A percentile compares a stretch with the other conserved stretches of the same genome.
Conservation (phyloP, 1,140 invertebrate genomes). For the Macrotrachela quadricornifera region DNA sequence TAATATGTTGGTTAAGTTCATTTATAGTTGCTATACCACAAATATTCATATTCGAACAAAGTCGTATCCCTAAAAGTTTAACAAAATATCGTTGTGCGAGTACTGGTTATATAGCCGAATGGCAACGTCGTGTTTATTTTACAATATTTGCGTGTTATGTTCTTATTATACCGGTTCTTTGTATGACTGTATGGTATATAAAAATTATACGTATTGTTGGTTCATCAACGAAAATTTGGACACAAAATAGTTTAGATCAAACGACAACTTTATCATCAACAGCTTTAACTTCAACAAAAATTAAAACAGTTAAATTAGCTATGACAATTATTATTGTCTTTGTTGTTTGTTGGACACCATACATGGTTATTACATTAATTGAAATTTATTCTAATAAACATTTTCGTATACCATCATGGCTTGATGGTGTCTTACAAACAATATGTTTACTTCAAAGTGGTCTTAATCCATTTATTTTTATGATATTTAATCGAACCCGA, state of each 20-base stretch:
- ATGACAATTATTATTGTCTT: slow-evolving; percentile 31
- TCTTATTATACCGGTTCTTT: neutral
- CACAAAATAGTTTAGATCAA: too few species aligned
- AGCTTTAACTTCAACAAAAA: slow-evolving; percentile 12
- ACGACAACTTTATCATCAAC: too few species aligned
- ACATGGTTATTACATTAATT: slow-evolving; percentile 24
- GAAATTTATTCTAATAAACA: slow-evolving; percentile 11
- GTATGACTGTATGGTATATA: too few species aligned
- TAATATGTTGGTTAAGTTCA: slow-evolving; percentile 22
- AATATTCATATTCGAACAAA: slow-evolving; percentile 30
- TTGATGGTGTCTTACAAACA: too few species aligned
- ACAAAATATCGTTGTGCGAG: slow-evolving; percentile 20
- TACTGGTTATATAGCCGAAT: slow-evolving; percentile 27
- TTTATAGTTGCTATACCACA: slow-evolving; percentile 31
- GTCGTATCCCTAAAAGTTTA: slow-evolving; percentile 14
- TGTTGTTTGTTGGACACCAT: slow-evolving; percentile 30
- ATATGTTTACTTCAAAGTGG: too few species aligned
- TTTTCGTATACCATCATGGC: too few species aligned
- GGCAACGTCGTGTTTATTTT: slow-evolving; percentile 31
- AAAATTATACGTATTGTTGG: too few species aligned
- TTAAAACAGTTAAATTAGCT: slow-evolving; percentile 27
- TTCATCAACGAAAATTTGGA: too few species aligned
- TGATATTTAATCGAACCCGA: too few species aligned
- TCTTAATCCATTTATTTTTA: too few species aligned
- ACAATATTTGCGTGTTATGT: slow-evolving; percentile 29